Percentiles rank a stretch among this genome's conserved stretches.
Conservation (phyloP, 2,888 invertebrate species). For the Harpalus rubripes region DNA sequence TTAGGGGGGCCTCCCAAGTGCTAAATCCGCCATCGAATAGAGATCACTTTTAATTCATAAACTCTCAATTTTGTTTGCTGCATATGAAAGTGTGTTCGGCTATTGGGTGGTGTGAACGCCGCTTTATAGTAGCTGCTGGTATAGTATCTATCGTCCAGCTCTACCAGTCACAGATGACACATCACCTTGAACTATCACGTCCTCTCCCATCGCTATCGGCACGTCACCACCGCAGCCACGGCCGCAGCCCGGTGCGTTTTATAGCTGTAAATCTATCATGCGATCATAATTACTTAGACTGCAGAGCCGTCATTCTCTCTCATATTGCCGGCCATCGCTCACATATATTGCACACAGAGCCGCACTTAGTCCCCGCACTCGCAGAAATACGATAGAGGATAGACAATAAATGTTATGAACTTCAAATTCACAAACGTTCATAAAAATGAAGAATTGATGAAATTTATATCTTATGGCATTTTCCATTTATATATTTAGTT, state of each 20-base stretch:
- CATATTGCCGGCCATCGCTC: constrained; percentile 2
- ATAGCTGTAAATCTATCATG: background rate
- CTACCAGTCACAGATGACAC: background rate
- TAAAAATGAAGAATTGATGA: too few relatives aligned
- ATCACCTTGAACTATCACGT: constrained; percentile 34
- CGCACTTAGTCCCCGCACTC: background rate
- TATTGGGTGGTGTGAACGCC: background rate
- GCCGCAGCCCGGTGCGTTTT: background rate
- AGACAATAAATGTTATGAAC: too few relatives aligned
- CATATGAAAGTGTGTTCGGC: too few relatives aligned
- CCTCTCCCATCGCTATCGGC: background rate
- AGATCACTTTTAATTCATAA: too few relatives aligned
- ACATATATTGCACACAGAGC: background rate
- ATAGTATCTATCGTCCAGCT: background rate
- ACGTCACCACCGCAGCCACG: background rate
- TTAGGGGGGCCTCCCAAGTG: too few relatives aligned
- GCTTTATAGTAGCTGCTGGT: background rate
- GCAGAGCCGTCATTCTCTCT: background rate
- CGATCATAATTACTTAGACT: constrained; percentile 6
- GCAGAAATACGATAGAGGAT: too few relatives aligned
- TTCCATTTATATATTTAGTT: too few relatives aligned
- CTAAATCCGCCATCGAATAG: too few relatives aligned
- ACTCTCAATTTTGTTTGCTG: too few relatives aligned
- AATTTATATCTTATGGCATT: too few relatives aligned
- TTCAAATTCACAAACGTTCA: too few relatives aligned